Percentiles rank a stretch among this genome's conserved stretches.
phyloP scores from a whole-genome alignment of 2,888 invertebrate genomes.

The Mycogona germanica region DNA sequence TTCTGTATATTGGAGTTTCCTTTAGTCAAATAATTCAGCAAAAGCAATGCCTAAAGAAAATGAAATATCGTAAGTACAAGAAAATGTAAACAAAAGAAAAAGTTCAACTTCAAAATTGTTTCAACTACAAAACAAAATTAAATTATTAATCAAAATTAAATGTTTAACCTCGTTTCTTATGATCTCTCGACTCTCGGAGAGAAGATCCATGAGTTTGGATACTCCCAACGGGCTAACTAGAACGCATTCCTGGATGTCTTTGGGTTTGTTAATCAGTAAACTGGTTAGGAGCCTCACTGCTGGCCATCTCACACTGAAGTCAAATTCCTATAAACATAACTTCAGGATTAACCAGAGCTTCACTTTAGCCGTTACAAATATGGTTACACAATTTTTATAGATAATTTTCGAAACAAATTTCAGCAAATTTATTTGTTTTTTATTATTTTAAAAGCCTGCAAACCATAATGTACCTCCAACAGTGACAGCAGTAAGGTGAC shows the following conservation, averaged over 20 bases:
- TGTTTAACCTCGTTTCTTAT: constrained; percentile 73
- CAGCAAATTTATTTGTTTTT: too few species aligned
- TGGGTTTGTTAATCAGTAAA: constrained; percentile 63
- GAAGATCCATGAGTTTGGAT: constrained; percentile 90
- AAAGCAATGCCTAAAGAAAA: constrained; percentile 52
- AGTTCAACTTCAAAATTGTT: constrained; percentile 23
- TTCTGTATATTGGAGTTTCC: constrained; percentile 96
- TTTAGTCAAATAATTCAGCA: constrained; percentile 84
- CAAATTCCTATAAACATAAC: constrained; percentile 58
- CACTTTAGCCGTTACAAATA: neutral
- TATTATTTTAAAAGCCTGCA: too few species aligned
- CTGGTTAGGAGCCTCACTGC: constrained; percentile 78
- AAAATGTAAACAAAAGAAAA: too few species aligned
- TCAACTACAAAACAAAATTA: constrained; percentile 5
- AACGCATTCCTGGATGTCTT: constrained; percentile 41
- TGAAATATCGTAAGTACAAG: neutral
- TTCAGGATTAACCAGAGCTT: neutral
- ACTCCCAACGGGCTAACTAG: constrained; percentile 64
- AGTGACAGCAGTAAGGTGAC: constrained; percentile 66
- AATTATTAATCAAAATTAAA: neutral
- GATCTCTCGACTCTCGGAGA: constrained; percentile 87
- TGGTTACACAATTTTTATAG: neutral
- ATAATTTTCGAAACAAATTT: neutral
- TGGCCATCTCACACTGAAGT: constrained; percentile 83
- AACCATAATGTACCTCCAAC: constrained; percentile 43